Evolutionary conservation across 2,113 vertebrate species (phyloP).

Genomic region (Podocnemis expansa): DNA sequence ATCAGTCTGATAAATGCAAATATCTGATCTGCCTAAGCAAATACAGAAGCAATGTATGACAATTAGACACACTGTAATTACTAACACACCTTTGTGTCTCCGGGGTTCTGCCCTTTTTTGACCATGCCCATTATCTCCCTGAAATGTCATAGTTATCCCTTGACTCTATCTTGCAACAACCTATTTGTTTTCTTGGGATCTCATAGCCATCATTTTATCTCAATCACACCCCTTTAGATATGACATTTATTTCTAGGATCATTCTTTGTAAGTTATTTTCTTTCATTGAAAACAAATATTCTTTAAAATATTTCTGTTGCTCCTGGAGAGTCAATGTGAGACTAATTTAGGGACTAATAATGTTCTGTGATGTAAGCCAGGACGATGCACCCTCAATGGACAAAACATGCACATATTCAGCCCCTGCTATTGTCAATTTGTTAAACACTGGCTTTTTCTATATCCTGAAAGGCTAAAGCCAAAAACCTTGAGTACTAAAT

Average conservation of each 20-base stretch:
- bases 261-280: neutral
- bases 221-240: neutral
- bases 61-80: fast-evolving
- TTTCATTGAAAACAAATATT: neutral
- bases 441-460: neutral
- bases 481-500: neutral
- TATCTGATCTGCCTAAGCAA: neutral
- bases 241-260: neutral
- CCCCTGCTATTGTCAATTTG: neutral
- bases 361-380: neutral
- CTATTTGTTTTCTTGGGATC: neutral
- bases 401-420: neutral
- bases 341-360: neutral
- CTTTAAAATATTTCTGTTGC: neutral
- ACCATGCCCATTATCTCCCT: neutral
- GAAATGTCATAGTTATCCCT: neutral
- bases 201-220: neutral
- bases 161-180: neutral
- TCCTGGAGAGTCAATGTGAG: neutral
- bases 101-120: neutral
- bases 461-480: neutral
- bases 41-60: neutral
- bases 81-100: neutral
- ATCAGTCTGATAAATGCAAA: neutral
- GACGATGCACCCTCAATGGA: neutral